Percentiles rank a stretch among this genome's conserved stretches.
phyloP scores from a whole-genome alignment of 2,888 invertebrate genomes.

The Tubulanus polymorphus region DNA sequence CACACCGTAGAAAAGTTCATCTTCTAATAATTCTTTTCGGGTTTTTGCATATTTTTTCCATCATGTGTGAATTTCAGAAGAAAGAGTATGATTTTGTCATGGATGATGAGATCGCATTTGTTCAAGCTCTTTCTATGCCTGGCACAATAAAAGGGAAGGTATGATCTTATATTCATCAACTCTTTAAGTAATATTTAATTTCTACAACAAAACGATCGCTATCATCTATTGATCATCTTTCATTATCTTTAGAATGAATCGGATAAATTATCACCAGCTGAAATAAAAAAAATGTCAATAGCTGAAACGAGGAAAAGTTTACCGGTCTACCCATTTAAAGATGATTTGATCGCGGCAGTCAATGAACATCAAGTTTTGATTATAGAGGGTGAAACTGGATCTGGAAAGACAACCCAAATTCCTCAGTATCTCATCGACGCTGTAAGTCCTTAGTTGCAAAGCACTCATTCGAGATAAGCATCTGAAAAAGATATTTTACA shows the following conservation, averaged over 20 bases:
- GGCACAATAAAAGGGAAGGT: conserved; percentile 51
- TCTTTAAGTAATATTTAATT: neutral
- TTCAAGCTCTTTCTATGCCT: conserved; percentile 64
- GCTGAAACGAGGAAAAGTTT: conserved; percentile 88
- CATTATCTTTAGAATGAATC: conserved; percentile 21
- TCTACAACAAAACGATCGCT: neutral
- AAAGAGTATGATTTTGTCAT: conserved; percentile 85
- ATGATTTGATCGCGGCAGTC: conserved; percentile 87
- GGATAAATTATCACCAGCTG: conserved; percentile 39
- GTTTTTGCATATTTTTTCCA: neutral
- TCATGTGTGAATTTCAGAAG: conserved; percentile 28
- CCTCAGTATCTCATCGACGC: conserved; percentile 60
- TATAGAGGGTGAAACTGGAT: conserved; percentile 81
- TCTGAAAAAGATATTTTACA: too few species aligned
- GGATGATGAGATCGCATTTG: conserved; percentile 97
- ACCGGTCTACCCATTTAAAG: conserved; percentile 88
- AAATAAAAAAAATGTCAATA: conserved; percentile 71
- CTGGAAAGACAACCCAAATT: conserved; percentile 61
- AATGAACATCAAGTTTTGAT: conserved; percentile 70
- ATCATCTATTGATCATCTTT: neutral
- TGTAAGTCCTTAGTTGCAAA: conserved; percentile 40
- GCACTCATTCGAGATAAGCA: too few species aligned
- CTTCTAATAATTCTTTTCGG: neutral
- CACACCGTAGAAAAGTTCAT: neutral
- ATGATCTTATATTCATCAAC: neutral